phyloP scores from a whole-genome alignment of 2,113 vertebrate genomes.

The Macroglossus sobrinus region DNA sequence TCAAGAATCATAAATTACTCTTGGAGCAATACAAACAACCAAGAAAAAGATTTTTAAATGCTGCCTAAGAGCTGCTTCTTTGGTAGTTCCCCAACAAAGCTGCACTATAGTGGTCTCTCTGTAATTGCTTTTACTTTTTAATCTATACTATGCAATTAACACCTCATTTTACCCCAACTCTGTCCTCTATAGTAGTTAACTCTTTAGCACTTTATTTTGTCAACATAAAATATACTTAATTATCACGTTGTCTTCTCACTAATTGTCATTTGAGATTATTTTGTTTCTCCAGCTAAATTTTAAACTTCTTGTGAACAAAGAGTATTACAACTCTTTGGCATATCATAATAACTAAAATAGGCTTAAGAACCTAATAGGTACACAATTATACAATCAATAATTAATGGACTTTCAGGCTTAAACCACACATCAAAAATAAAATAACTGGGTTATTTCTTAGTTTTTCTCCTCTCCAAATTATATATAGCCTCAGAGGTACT shows the following conservation, averaged over 20 bases:
- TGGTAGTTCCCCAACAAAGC: not conserved
- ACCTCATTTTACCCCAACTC: not conserved
- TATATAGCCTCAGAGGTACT: not conserved
- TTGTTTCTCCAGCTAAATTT: constrained; percentile 45
- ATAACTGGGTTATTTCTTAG: not conserved
- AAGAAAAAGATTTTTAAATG: not conserved
- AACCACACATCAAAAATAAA: constrained; percentile 12
- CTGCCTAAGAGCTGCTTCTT: not conserved
- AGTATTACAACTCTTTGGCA: not conserved
- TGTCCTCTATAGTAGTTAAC: constrained; percentile 4
- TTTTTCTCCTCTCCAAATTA: not conserved
- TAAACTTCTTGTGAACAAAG: constrained; percentile 42
- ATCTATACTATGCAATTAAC: constrained; percentile 51
- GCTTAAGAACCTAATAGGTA: not conserved
- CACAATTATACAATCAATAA: not conserved
- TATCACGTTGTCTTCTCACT: constrained; percentile 64
- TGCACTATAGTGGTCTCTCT: not conserved
- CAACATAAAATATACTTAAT: constrained; percentile 60
- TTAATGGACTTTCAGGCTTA: not conserved
- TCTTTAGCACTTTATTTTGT: constrained; percentile 41
- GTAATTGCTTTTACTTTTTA: not conserved
- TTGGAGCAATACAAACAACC: not conserved
- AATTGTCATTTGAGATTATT: constrained; percentile 53
- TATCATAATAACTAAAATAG: not conserved
- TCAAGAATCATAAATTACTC: not conserved